Evolutionary conservation across 2,113 vertebrate genomes (phyloP), one percentile per base, ranked within the genome.

Genomic region (Arenaria interpres): DNA sequence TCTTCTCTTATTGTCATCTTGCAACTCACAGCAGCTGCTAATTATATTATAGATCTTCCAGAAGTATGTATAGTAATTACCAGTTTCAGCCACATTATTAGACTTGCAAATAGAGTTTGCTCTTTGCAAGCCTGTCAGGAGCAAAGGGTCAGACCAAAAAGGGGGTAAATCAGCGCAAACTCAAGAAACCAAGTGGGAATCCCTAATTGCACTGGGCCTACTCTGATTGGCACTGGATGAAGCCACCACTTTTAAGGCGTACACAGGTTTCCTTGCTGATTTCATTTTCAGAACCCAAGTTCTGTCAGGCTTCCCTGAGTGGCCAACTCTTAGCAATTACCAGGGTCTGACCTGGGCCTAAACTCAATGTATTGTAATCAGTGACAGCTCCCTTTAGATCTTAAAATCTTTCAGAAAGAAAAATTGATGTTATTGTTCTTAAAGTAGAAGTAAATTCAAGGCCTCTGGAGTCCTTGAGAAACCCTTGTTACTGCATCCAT

Each of bases 31-130:
- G 95, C 45, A 89, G 95, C 82, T 95, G 87, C 94, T 98, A 97
- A 97, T 96, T 98, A 96, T 97, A 90, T 97, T 98, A 97, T 95
- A 96, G 89, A 94, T 97, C 97, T 97, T 97, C 88, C 69, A 91
- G 71, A 97, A 92, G 83, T 95, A 92, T 75, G 82, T 91, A 90
- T 54, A 57, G 60, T 92, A 95, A 81, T 91, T 95, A 94, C 85
- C 83, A 96, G 84, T 96, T 95, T 95, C 96, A 96, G 93, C 57
- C 90, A 97, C 95, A 86, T 84, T 94, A 97, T 97, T 97, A 96
- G 80, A 97, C 69, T 95, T 94, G 89, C 88, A 96, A 96, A 98
- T 89, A 91, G 23, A 95, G 71, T 96, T 94, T 95, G 88, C 69
- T 96, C 79, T 95, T 91, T 39, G 54, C 45, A 74, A 83, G 67